These are phyloP conservation scores for Drosophila auraria DNA, from an alignment of 1,140 invertebrate species.

Conservation along the genomic window DNA sequence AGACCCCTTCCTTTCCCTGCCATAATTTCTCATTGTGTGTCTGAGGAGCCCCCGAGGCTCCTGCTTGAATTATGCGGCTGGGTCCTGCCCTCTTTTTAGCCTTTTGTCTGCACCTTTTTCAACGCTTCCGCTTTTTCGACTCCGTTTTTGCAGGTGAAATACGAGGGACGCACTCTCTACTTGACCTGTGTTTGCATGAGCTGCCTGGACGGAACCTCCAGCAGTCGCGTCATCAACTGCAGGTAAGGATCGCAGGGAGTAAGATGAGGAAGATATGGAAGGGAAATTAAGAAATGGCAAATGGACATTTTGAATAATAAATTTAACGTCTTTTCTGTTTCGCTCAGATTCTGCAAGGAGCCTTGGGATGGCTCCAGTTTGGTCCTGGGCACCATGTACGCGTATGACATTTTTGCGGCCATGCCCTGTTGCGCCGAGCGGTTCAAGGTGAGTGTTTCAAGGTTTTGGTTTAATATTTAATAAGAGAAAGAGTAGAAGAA, in stretches of 20 bases:
- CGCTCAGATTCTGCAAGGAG: constrained; percentile 90
- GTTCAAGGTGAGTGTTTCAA: constrained; percentile 90
- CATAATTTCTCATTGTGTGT: constrained; percentile 78
- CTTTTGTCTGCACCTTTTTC: constrained; percentile 39
- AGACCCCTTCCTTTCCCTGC: constrained; percentile 25
- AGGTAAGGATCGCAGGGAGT: constrained; percentile 70
- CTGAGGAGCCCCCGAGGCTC: constrained; percentile 24
- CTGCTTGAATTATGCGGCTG: constrained; percentile 60
- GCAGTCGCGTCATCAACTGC: constrained; percentile 90
- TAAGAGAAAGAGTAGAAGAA: rapidly evolving
- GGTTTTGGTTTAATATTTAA: background rate
- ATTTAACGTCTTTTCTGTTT: background rate
- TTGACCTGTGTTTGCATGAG: constrained; percentile 97
- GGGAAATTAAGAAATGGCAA: constrained; percentile 1
- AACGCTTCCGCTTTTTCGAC: constrained; percentile 43
- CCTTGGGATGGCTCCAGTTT: constrained; percentile 97
- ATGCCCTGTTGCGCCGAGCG: constrained; percentile 97
- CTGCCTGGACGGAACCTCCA: constrained; percentile 93
- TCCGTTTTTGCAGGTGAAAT: constrained; percentile 90
- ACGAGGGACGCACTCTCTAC: constrained; percentile 94
- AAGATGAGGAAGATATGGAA: too few relatives aligned
- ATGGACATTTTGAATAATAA: constrained; percentile 17
- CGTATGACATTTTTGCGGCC: constrained; percentile 98
- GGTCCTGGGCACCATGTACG: constrained; percentile 98
- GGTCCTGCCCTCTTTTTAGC: constrained; percentile 23